These are phyloP conservation scores for Cosmopolites sordidus DNA, from an alignment of 2,888 invertebrate genomes.

Conservation along the genomic window DNA sequence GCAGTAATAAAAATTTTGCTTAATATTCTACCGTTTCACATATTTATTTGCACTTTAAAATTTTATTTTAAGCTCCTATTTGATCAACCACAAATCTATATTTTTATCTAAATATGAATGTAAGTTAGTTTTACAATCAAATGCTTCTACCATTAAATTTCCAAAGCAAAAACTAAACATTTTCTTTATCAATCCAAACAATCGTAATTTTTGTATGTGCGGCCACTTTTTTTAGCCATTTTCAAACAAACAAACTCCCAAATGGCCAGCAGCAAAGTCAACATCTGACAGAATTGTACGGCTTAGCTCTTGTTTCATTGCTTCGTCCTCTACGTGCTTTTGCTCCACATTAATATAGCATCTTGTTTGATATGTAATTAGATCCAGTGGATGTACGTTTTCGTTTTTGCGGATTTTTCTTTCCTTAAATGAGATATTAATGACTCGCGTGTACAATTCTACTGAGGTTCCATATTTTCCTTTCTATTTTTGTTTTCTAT, in stretches of 20 bases:
- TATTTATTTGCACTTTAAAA: too few relatives aligned
- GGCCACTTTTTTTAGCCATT: constrained; percentile 3
- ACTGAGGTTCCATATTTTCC: too few relatives aligned
- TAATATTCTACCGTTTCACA: too few relatives aligned
- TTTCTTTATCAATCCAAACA: too few relatives aligned
- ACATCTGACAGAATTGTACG: not conserved
- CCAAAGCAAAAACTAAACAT: too few relatives aligned
- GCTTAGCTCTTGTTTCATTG: not conserved
- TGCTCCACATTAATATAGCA: constrained; percentile 17
- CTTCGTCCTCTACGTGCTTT: constrained; percentile 5
- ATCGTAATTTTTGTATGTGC: not conserved
- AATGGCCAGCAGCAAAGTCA: constrained; percentile 2
- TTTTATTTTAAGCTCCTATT: too few relatives aligned
- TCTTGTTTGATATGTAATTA: constrained; percentile 23
- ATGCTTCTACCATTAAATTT: too few relatives aligned
- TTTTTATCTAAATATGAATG: too few relatives aligned
- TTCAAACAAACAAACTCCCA: constrained; percentile 7
- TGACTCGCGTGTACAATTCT: constrained; percentile 10
- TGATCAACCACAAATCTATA: too few relatives aligned
- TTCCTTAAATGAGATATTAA: constrained; percentile 20
- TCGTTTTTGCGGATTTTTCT: constrained; percentile 3
- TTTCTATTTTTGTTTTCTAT: too few relatives aligned
- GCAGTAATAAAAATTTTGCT: too few relatives aligned
- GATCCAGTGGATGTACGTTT: constrained; percentile 10
- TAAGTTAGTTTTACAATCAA: too few relatives aligned